These are phyloP conservation scores for Perodicticus potto DNA, from an alignment of 2,797 vertebrate species.

Conservation along the genomic window DNA sequence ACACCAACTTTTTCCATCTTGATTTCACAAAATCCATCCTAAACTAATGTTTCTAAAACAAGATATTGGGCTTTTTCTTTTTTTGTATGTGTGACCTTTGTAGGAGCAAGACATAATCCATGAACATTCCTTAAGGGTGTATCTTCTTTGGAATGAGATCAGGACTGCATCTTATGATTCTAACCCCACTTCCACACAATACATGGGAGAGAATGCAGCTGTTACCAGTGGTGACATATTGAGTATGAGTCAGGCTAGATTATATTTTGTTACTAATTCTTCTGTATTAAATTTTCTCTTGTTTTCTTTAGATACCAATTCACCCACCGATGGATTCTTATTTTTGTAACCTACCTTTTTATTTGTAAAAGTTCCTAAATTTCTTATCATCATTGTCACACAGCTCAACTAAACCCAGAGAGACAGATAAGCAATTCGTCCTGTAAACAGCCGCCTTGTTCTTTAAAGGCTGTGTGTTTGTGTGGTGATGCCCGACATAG, in stretches of 20 bases:
- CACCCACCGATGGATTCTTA: neutral
- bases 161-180: neutral
- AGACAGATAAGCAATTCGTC: neutral
- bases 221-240: rapidly evolving
- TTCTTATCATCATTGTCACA: neutral
- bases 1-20: neutral
- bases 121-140: neutral
- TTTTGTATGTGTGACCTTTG: neutral
- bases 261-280: neutral
- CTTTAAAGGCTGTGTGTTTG: neutral
- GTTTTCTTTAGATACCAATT: constrained; percentile 23
- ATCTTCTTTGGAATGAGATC: constrained; percentile 18
- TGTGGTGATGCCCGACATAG: rapidly evolving
- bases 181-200: neutral
- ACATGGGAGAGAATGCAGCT: neutral
- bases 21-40: neutral
- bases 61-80: neutral
- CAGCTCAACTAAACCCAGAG: neutral
- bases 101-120: neutral
- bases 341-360: neutral
- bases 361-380: constrained; percentile 14
- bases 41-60: neutral
- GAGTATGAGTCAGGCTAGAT: neutral
- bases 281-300: neutral
- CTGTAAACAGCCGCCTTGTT: neutral